A percentile compares a stretch with the other conserved stretches of the same genome.
Conservation (phyloP, 2,888 invertebrate genomes). For the Unio delphinus region DNA sequence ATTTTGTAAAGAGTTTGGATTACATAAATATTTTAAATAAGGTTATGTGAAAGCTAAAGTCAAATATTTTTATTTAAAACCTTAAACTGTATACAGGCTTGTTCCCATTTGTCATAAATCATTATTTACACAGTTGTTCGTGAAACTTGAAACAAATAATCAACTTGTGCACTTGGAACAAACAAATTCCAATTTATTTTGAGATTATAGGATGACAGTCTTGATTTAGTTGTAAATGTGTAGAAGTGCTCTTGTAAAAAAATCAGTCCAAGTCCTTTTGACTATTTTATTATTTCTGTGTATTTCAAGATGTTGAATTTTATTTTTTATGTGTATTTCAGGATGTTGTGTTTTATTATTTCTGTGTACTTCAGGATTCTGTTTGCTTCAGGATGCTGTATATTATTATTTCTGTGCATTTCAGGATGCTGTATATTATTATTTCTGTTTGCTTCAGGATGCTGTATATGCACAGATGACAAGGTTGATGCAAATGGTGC, state of each 20-base stretch:
- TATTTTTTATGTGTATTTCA: background rate
- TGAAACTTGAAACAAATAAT: too few relatives aligned
- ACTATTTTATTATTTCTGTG: background rate
- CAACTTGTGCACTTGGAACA: too few relatives aligned
- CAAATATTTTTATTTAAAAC: too few relatives aligned
- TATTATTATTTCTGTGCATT: background rate
- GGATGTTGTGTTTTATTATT: background rate
- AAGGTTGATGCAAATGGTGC: constrained; percentile 62
- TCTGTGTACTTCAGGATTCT: background rate
- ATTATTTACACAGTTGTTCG: too few relatives aligned
- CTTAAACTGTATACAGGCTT: too few relatives aligned
- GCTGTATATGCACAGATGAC: constrained; percentile 60
- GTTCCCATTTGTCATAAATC: too few relatives aligned
- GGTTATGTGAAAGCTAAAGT: too few relatives aligned
- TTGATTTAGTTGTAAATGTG: background rate
- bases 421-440: too few relatives aligned
- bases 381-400: too few relatives aligned
- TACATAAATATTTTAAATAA: too few relatives aligned
- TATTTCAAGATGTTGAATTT: background rate
- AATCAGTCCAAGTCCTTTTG: background rate
- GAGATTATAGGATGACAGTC: background rate
- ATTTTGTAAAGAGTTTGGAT: too few relatives aligned
- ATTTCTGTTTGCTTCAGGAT: constrained; percentile 46
- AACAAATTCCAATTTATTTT: background rate
- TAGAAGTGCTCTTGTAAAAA: background rate